Percentiles rank a stretch among this genome's conserved stretches.
These are phyloP conservation scores for Oxyruncus cristatus DNA, from an alignment of 2,113 vertebrate genomes.

Conservation along the genomic window DNA sequence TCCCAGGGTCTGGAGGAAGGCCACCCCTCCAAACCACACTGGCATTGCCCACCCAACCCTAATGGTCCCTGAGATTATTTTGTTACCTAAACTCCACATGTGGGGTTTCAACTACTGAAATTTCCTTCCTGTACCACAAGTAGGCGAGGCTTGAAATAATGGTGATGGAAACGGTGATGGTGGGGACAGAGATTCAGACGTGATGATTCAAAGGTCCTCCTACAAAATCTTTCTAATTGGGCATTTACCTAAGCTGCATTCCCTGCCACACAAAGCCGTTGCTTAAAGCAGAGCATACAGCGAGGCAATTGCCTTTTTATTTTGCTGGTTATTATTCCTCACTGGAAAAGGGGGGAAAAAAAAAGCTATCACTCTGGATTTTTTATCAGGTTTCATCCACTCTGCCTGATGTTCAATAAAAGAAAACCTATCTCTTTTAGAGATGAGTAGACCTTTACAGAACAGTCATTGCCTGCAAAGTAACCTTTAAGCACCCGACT, in stretches of 20 bases:
- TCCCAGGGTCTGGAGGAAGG: background rate
- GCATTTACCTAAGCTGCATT: constrained; percentile 31
- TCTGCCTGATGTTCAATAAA: constrained; percentile 61
- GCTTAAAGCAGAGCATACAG: constrained; percentile 13
- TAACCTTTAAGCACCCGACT: constrained; percentile 50
- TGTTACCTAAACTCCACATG: background rate
- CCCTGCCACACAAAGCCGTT: background rate
- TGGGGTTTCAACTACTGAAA: background rate
- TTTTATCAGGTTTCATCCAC: constrained; percentile 55
- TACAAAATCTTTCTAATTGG: constrained; percentile 56
- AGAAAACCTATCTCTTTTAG: constrained; percentile 53
- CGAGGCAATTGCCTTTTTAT: constrained; percentile 35
- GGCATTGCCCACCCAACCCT: background rate
- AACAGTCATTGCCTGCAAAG: constrained; percentile 46
- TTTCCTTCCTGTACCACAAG: background rate
- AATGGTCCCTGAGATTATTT: background rate
- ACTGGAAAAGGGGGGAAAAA: accelerated
- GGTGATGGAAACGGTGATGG: background rate
- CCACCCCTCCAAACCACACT: background rate
- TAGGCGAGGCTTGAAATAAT: background rate
- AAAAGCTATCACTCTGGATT: background rate
- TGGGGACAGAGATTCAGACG: background rate
- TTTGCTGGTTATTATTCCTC: constrained; percentile 29
- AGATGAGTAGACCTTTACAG: constrained; percentile 52
- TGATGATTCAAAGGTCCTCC: constrained; percentile 22